A percentile compares a stretch with the other conserved stretches of the same genome.
These are phyloP conservation scores for Leptestheria dahalacensis DNA, from an alignment of 1,140 invertebrate species.

Conservation along the genomic window DNA sequence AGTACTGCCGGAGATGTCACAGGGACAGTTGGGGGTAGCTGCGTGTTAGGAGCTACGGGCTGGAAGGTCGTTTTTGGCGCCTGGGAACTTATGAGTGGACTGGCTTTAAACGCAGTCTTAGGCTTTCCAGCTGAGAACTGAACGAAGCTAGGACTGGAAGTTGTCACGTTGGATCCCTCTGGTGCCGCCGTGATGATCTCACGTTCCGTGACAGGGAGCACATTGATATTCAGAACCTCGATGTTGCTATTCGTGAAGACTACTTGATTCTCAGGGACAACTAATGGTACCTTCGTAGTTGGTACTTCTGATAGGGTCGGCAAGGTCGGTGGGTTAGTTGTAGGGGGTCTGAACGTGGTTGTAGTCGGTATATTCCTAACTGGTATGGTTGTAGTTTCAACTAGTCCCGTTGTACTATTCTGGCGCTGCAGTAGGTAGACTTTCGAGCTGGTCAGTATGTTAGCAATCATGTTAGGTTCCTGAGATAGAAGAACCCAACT, in stretches of 20 bases:
- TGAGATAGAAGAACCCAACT: slow-evolving; percentile 4
- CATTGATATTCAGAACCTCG: not conserved
- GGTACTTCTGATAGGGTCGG: not conserved
- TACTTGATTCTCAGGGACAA: not conserved
- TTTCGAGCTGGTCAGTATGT: not conserved
- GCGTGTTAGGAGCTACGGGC: not conserved
- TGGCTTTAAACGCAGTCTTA: not conserved
- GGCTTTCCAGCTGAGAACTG: not conserved
- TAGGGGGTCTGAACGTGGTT: not conserved
- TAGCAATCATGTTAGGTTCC: slow-evolving; percentile 12
- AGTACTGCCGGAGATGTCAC: not conserved
- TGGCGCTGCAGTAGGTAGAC: not conserved
- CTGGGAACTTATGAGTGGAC: not conserved
- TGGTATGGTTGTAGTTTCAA: not conserved
- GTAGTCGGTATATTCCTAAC: not conserved
- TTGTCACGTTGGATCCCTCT: not conserved
- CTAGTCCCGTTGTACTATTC: not conserved
- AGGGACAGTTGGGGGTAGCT: not conserved
- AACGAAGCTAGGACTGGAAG: not conserved
- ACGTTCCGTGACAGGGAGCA: not conserved
- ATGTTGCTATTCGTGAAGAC: not conserved
- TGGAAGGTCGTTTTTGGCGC: not conserved
- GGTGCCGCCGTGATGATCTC: not conserved
- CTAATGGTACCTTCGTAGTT: not conserved
- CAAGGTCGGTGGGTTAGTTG: not conserved